Conservation (phyloP, 2,888 invertebrate species). For the Torymus tubicola region DNA sequence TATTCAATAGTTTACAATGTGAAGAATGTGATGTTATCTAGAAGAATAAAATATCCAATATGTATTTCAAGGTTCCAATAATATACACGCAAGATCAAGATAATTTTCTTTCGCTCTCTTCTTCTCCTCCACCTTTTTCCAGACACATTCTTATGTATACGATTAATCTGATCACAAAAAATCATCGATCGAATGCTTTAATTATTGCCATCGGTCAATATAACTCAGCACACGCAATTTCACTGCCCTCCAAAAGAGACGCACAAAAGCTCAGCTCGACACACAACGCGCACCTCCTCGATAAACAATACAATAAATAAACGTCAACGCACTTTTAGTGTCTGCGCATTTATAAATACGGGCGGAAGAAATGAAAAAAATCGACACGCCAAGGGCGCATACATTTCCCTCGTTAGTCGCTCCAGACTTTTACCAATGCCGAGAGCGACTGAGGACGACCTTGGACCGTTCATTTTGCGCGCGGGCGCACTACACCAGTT, state of each 20-base stretch:
- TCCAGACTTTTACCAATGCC: conserved; percentile 29
- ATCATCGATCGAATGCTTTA: background rate
- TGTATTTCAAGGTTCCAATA: conserved; percentile 34
- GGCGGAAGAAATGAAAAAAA: background rate
- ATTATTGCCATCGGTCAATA: background rate
- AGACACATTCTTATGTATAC: background rate
- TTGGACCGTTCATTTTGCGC: background rate
- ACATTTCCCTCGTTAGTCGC: conserved; percentile 20
- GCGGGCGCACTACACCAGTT: too few relatives aligned
- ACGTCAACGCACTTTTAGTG: too few relatives aligned
- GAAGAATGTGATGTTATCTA: conserved; percentile 8
- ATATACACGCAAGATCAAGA: conserved; percentile 3
- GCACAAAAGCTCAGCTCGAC: too few relatives aligned
- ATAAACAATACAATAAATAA: too few relatives aligned
- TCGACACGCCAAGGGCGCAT: conserved; percentile 16
- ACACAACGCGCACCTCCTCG: too few relatives aligned
- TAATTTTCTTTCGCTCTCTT: conserved; percentile 8
- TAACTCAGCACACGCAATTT: too few relatives aligned
- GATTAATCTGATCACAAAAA: conserved; percentile 7
- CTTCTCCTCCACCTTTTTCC: background rate
- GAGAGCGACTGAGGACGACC: conserved; percentile 19
- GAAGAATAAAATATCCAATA: conserved; percentile 1
- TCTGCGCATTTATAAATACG: background rate
- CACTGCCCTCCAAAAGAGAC: too few relatives aligned
- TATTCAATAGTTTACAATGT: conserved; percentile 9